Conservation (phyloP, 2,113 vertebrate species). For the Sardina pilchardus region DNA sequence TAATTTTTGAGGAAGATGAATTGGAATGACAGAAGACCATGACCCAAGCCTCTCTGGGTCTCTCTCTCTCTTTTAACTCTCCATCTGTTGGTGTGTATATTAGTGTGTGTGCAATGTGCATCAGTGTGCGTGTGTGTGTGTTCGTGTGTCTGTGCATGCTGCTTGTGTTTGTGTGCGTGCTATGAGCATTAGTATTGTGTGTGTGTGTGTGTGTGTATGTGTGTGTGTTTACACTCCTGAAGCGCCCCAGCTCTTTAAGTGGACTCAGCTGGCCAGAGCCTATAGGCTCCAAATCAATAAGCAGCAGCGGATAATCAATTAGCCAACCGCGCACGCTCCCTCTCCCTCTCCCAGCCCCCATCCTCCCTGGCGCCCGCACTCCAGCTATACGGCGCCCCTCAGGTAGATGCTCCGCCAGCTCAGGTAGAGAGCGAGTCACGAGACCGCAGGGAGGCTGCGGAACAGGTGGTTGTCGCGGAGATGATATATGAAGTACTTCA, state of each 20-base stretch:
- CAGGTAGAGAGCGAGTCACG: no score
- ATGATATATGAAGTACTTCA: no score
- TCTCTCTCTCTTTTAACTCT: neutral
- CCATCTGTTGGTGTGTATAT: neutral
- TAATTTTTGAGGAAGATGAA: neutral
- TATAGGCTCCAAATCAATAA: neutral
- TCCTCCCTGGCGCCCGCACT: neutral
- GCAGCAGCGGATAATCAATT: neutral
- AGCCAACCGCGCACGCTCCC: neutral
- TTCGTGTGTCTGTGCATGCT: neutral
- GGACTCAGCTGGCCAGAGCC: conserved; percentile 19
- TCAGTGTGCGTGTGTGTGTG: neutral
- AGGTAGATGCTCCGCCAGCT: no score
- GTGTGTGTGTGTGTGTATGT: neutral
- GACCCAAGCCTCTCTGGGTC: neutral
- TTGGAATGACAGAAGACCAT: neutral
- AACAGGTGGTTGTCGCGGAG: no score
- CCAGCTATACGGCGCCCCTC: no score
- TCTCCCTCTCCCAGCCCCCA: neutral
- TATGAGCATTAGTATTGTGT: neutral
- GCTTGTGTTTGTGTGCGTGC: neutral
- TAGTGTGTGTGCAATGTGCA: neutral
- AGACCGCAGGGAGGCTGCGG: no score
- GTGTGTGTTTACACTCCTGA: no score
- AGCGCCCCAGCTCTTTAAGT: conserved; percentile 18